Base-by-base conservation (phyloP, 2,888 invertebrate genomes). In the Melanostoma scalare region DNA sequence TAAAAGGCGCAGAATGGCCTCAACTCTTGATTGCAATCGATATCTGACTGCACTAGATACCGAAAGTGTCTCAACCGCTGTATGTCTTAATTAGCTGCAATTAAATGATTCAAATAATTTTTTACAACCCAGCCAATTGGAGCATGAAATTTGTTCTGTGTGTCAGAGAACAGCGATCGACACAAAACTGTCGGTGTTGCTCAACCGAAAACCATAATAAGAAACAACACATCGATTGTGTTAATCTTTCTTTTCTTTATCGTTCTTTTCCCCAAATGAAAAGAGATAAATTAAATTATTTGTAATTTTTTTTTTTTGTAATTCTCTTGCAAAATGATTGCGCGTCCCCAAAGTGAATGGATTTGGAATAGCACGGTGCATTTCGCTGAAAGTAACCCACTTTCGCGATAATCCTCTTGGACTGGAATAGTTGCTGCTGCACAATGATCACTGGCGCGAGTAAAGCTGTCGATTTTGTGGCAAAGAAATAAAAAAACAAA, bases 61-160 rank as follows among this genome's bases (percentile, higher is more conserved):
- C 46, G 33, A n/a, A 36, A 72, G 52, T 53, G 42, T 60, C 53
- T 68, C 53, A 60, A 79, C 52, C 31, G 67, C 67, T 67, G 30
- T 73, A 40, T 52, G 56, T 80, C 65, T 82, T 73, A 72, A 81
- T 76, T 76, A 50, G 33, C 8, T 6, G 10, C 72, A 75, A 68
- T 71, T 55, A 63, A 77, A 56, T 63, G 60, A 68, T 52, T 44
- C 3, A 67, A 77, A 76, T 76, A 76, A 65, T 61, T 71, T 77
- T 72, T 71, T 58, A 65, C 50, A 80, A 65, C 65, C 42, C 67
- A 42, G 42, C 56, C 53, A 78, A 82, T 82, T 82, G 72, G 81
- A 67, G 78, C 77, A 67, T 78, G 48, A 77, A 82, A 67, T 73
- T 50, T 40, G 72, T 63, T 68, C 55, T 56, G 42, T 20, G 20